Conservation (phyloP, 2,797 vertebrate species). For the Lepus oiostolus region DNA sequence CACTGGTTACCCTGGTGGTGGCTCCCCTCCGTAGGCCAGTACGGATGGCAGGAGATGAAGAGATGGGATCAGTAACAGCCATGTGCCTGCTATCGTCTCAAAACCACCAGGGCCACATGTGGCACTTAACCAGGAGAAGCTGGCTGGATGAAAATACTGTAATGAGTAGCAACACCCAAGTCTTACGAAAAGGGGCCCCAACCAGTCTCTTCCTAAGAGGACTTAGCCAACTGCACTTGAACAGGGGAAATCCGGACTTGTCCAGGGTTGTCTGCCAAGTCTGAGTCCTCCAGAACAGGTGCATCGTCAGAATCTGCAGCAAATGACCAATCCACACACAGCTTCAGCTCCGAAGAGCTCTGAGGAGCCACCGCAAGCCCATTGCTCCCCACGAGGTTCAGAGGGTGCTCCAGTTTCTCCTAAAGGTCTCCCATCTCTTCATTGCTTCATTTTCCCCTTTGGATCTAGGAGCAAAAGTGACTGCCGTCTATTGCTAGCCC, state of each 20-base stretch:
- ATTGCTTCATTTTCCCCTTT: neutral
- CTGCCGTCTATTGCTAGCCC: neutral
- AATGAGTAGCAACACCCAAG: neutral
- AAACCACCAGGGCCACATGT: neutral
- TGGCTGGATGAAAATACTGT: neutral
- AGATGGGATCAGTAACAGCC: neutral
- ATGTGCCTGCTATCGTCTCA: no score
- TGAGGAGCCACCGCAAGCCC: neutral
- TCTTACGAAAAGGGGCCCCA: rapidly evolving
- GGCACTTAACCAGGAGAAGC: neutral
- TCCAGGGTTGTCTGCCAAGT: neutral
- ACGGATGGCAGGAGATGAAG: neutral
- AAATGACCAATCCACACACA: neutral
- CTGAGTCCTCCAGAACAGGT: neutral
- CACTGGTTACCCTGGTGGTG: no score
- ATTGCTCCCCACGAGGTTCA: neutral
- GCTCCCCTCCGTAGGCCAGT: neutral
- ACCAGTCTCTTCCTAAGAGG: neutral
- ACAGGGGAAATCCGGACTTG: neutral
- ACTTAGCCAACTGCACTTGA: neutral
- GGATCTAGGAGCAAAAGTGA: neutral
- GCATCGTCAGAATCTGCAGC: neutral
- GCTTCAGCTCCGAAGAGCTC: neutral
- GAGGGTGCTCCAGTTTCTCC: neutral
- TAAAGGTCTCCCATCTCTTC: neutral